Evolutionary conservation across 2,888 invertebrate genomes (phyloP), one percentile per base, ranked within the genome.

Genomic region (Andrena dorsata): DNA sequence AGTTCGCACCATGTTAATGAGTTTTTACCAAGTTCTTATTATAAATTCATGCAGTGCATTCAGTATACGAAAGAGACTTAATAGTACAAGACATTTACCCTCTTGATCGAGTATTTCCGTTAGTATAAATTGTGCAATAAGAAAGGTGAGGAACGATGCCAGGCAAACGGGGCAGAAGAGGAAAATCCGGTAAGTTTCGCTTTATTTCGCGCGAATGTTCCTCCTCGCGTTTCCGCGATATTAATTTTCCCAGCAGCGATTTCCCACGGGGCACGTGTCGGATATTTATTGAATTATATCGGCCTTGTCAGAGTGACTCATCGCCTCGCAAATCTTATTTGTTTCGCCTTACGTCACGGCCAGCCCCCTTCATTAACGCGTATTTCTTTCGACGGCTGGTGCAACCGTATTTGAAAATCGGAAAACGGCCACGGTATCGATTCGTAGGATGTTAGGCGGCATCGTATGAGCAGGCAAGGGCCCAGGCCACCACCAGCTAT

Each of bases 21-120:
- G 96, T 95, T 96, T 95, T 95, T 94, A 95, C 95, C 95, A 95
- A 95, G 95, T 96, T 95, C 95, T 95, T 95, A 95, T 95, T 95
- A 95, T 95, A 95, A 95, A 95, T 96, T 95, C 95, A 95, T 96
- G 96, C 95, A 95, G 95, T 96, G 96, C 95, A 94, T 94, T 95
- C 95, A 95, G 95, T 95, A 95, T 95, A 95, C 95, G 95, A 95
- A 95, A 95, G 95, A 96, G 95, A 96, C 96, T 96, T 95, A 95
- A 95, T 95, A 96, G 95, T 96, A 94, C 95, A 93, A 96, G 96
- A 96, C 96, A 95, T 96, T 96, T 96, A 95, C 96, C 96, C 94
- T 97, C 97, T 96, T 97, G 97, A 97, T 97, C 95, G 95, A 95
- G 95, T 95, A 95, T 95, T 94, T 95, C 94, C 94, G 94, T 94